Conservation (phyloP, 2,888 invertebrate species). For the Brachypalpus laphriformis region DNA sequence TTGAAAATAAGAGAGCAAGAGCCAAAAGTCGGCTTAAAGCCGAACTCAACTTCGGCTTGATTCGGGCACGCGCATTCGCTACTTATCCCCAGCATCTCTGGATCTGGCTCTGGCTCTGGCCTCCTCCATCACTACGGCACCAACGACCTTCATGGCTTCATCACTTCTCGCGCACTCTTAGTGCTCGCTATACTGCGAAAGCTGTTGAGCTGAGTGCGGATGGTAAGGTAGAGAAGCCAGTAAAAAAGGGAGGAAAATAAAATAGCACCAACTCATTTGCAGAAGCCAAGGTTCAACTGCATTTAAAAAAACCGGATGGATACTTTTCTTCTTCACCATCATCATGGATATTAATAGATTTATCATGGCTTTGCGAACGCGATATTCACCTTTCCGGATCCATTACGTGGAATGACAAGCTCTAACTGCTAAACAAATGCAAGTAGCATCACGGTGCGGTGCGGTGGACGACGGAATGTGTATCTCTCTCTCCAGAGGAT, state of each 20-base stretch:
- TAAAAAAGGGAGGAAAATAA: constrained; percentile 26
- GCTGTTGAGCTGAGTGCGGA: constrained; percentile 27
- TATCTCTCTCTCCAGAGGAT: constrained; percentile 31
- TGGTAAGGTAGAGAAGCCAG: constrained; percentile 9
- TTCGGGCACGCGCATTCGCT: constrained; percentile 71
- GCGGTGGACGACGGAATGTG: constrained; percentile 41
- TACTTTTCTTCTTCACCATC: constrained; percentile 65
- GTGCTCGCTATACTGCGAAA: constrained; percentile 22
- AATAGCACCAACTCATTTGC: constrained; percentile 65
- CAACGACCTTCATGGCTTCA: constrained; percentile 73
- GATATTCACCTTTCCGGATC: constrained; percentile 74
- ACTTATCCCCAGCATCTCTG: constrained; percentile 4
- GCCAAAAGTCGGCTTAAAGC: constrained; percentile 14
- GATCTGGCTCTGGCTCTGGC: not conserved
- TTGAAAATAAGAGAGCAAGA: constrained; percentile 17
- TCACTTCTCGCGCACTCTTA: constrained; percentile 32
- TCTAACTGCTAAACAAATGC: constrained; percentile 73
- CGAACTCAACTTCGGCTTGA: constrained; percentile 56
- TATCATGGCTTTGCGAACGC: constrained; percentile 71
- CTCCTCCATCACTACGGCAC: constrained; percentile 36
- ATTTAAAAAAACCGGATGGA: constrained; percentile 71
- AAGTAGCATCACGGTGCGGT: constrained; percentile 49
- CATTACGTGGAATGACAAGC: constrained; percentile 74
- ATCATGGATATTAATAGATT: constrained; percentile 73
- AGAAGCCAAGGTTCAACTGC: constrained; percentile 71